phyloP scores from a whole-genome alignment of 2,888 invertebrate genomes.

The Brachyptera risi region DNA sequence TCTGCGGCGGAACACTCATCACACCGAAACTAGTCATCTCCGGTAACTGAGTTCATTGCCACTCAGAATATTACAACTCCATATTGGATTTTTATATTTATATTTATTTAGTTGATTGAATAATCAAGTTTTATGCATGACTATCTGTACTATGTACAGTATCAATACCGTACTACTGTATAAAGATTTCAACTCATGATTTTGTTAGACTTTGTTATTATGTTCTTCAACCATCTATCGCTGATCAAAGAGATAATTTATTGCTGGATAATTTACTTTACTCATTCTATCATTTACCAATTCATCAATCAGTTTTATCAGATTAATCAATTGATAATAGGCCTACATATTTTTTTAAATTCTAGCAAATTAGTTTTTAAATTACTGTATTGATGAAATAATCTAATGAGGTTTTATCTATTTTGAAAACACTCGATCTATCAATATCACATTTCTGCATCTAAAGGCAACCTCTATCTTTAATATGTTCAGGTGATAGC shows the following conservation, averaged over 20 bases:
- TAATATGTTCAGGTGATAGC: too few species aligned
- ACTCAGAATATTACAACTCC: too few species aligned
- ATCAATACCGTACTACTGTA: too few species aligned
- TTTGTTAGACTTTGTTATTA: too few species aligned
- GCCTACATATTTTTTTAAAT: neutral
- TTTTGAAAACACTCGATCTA: neutral
- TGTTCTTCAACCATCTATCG: too few species aligned
- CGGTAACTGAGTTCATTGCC: too few species aligned
- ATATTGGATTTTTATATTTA: neutral
- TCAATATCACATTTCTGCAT: neutral
- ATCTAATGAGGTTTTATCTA: neutral
- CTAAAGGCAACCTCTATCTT: too few species aligned
- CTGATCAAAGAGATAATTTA: neutral
- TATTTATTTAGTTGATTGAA: too few species aligned
- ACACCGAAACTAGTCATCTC: slow-evolving; percentile 36
- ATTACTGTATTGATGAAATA: too few species aligned
- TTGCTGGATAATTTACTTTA: neutral
- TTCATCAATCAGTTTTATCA: neutral
- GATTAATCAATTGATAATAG: neutral
- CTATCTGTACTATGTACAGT: too few species aligned
- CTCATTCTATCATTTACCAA: neutral
- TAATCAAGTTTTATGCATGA: too few species aligned
- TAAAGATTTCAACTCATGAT: too few species aligned
- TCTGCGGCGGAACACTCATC: slow-evolving; percentile 38
- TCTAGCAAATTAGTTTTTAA: neutral